Base-by-base conservation (phyloP, 2,797 vertebrate species). In the Pristis pectinata region DNA sequence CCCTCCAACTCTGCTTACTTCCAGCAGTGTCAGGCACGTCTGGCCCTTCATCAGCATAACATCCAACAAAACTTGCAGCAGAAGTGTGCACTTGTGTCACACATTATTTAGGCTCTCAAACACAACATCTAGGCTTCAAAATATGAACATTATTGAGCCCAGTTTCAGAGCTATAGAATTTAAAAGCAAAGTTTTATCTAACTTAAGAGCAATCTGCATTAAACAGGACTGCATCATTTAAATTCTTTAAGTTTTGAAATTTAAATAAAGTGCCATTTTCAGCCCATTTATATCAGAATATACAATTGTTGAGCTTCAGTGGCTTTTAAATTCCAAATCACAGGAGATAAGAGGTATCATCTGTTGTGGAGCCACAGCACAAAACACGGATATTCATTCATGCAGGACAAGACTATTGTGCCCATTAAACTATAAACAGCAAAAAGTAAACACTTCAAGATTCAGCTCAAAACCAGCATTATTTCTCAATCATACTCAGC, bases 251-350 rank as follows among this genome's bases (percentile, higher is more conserved):
- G 96, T 97, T 98, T 97, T 97, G 97, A 98, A 98, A 98, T 98
- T 98, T 97, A 98, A 98, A 98, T 98, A 97, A 97, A 97, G 97
- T 97, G 96, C 97, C 97, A 97, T 98, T 97, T 98, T 97, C 97
- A 97, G 97, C 97, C 98, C 97, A 98, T 98, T 98, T 98, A 97
- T 97, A 97, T 96, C 96, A 97, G 97, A 97, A 97, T 98, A 98
- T 98, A 97, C 97, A 97, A 96, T 97, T 96, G 97, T 96, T 96
- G 97, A 97, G 97, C 97, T 97, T 97, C 97, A 98, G 96, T 98
- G 97, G 96, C 96, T 98, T 97, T 97, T 97, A 97, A 97, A 97
- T 97, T 97, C 97, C 97, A 97, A 96, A 97, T 97, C 94, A 80
- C 85, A 95, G 97, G 96, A 97, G 97, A 97, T 97, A 97, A 97